A percentile compares a stretch with the other conserved stretches of the same genome.
Evolutionary conservation across 2,888 invertebrate genomes (phyloP).

Genomic region (Flexamia atlantica): DNA sequence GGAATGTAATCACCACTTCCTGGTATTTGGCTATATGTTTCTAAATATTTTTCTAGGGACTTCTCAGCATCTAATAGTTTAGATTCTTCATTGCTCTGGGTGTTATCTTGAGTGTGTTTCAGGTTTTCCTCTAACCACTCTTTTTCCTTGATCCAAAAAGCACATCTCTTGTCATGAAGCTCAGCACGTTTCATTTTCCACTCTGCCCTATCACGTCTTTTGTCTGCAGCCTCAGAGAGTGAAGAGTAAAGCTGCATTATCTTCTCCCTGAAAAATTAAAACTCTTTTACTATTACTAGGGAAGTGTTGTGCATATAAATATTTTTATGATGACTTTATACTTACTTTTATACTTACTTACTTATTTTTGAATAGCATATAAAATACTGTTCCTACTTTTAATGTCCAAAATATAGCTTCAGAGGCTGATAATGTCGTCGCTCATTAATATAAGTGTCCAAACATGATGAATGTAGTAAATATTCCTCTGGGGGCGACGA

Average conservation of each 20-base stretch:
- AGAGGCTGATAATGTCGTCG: no score
- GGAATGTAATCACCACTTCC: conserved; percentile 31
- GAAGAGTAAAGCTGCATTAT: conserved; percentile 54
- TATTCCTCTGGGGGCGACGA: no score
- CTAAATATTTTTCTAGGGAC: conserved; percentile 19
- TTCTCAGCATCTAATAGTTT: not conserved
- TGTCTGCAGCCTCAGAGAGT: conserved; percentile 58
- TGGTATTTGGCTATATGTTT: not conserved
- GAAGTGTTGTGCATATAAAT: no score
- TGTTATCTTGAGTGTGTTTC: not conserved
- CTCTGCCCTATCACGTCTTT: conserved; percentile 51
- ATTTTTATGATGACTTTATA: no score
- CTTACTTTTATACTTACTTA: no score
- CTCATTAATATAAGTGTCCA: no score
- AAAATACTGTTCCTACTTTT: no score
- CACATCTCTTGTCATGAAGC: conserved; percentile 47
- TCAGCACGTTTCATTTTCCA: conserved; percentile 61
- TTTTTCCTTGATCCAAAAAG: conserved; percentile 45
- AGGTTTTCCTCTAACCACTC: conserved; percentile 13
- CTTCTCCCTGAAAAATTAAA: conserved; percentile 51
- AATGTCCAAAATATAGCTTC: no score
- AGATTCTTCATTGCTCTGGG: not conserved
- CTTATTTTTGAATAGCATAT: no score
- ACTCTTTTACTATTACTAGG: not conserved
- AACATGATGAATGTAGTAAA: no score